phyloP scores from a whole-genome alignment of 2,113 vertebrate genomes.

The Thryonomys swinderianus region DNA sequence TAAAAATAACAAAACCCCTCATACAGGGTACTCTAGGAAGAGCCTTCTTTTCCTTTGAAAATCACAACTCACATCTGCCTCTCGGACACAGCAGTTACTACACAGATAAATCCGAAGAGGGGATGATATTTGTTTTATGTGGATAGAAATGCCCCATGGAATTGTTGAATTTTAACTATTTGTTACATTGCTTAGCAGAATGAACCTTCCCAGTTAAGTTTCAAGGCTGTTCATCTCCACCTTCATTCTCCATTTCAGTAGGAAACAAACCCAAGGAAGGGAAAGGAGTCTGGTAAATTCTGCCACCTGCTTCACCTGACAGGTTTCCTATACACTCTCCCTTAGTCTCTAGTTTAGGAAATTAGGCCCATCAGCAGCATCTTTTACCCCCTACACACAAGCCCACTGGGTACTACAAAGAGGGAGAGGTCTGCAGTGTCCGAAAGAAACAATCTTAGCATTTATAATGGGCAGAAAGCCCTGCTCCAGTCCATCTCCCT shows the following conservation, averaged over 20 bases:
- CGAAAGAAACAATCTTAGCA: not conserved
- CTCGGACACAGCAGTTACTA: not conserved
- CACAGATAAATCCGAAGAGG: not conserved
- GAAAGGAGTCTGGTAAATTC: not conserved
- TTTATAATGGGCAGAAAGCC: not conserved
- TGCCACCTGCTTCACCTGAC: not conserved
- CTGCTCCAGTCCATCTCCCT: not conserved
- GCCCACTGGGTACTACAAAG: not conserved
- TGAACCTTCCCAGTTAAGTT: not conserved
- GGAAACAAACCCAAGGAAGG: not conserved
- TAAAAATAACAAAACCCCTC: constrained; percentile 40
- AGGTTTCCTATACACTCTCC: not conserved
- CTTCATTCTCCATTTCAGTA: not conserved
- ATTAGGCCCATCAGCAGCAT: not conserved
- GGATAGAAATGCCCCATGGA: not conserved
- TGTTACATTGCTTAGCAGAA: not conserved
- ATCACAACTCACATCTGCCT: not conserved
- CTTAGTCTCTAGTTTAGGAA: not conserved
- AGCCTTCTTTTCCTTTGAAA: not conserved
- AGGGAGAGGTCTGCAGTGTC: not conserved
- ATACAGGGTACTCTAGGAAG: not conserved
- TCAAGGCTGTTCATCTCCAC: not conserved
- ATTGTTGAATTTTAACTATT: constrained; percentile 1
- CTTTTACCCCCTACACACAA: not conserved
- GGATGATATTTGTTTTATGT: not conserved